Conservation (phyloP, 2,113 vertebrate species). For the Lathamus discolor region DNA sequence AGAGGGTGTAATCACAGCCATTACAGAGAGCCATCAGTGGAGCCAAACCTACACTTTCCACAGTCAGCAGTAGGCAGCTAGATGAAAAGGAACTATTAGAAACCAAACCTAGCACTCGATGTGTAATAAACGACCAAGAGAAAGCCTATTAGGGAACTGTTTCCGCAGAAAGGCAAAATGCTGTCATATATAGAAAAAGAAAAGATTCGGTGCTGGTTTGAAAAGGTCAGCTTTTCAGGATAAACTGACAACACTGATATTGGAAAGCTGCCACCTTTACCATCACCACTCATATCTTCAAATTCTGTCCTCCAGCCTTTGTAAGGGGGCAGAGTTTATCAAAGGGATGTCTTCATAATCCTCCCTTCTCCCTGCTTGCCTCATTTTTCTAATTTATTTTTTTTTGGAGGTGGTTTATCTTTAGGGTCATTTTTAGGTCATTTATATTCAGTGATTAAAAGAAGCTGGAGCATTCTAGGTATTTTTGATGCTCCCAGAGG, state of each 20-base stretch:
- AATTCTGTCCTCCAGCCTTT: background rate
- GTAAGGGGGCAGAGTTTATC: background rate
- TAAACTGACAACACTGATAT: background rate
- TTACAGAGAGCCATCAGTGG: slow-evolving; percentile 72
- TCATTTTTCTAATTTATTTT: background rate
- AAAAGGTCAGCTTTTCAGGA: slow-evolving; percentile 54
- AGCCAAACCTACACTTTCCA: slow-evolving; percentile 77
- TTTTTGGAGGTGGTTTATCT: background rate
- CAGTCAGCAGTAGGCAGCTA: slow-evolving; percentile 74
- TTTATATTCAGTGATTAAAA: slow-evolving; percentile 7
- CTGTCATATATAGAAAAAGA: slow-evolving; percentile 31
- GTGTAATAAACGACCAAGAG: slow-evolving; percentile 56
- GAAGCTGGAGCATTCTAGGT: background rate
- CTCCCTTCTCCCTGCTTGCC: background rate
- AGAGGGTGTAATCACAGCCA: slow-evolving; percentile 80
- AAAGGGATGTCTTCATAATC: background rate
- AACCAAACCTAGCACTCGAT: slow-evolving; percentile 64
- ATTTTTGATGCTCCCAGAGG: background rate
- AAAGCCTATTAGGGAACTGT: slow-evolving; percentile 62
- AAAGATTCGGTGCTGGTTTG: background rate
- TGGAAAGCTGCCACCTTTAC: slow-evolving; percentile 35
- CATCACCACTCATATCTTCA: background rate
- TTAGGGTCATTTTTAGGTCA: background rate
- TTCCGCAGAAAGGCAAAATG: slow-evolving; percentile 33
- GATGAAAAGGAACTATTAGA: slow-evolving; percentile 74